These are phyloP conservation scores for Proisotoma minuta DNA, from an alignment of 2,888 invertebrate species.

Conservation along the genomic window DNA sequence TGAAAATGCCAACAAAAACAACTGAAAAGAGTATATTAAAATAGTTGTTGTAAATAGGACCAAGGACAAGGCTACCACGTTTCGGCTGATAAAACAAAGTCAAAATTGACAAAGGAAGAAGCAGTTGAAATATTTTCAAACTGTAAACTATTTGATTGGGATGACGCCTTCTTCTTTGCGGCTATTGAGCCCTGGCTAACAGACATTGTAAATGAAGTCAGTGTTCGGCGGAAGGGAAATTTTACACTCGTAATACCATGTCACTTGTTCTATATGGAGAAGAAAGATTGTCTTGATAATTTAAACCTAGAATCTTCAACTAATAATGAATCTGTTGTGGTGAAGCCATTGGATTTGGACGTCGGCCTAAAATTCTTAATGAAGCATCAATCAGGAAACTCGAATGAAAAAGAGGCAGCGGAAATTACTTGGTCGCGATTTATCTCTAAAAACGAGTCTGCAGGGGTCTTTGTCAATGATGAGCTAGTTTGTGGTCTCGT, in stretches of 20 bases:
- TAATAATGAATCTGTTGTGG: background rate
- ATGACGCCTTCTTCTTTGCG: background rate
- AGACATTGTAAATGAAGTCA: background rate
- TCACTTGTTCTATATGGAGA: background rate
- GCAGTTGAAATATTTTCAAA: background rate
- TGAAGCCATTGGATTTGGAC: background rate
- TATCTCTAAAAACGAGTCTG: background rate
- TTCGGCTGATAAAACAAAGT: background rate
- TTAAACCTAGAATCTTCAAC: background rate
- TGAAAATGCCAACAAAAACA: too few species aligned
- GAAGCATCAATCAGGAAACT: background rate
- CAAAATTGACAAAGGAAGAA: background rate
- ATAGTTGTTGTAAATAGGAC: too few species aligned
- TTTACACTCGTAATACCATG: background rate
- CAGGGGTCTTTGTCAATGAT: conserved; percentile 10
- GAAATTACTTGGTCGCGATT: background rate
- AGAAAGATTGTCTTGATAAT: background rate
- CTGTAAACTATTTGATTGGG: background rate
- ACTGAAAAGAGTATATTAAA: too few species aligned
- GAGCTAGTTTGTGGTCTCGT: conserved; percentile 8
- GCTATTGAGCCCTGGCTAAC: background rate
- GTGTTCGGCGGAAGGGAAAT: background rate
- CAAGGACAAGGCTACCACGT: background rate
- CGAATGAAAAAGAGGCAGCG: background rate
- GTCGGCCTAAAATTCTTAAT: background rate